Evolutionary conservation across 2,797 vertebrate genomes (phyloP), one percentile per base, ranked within the genome.

Genomic region (Agapornis canus): DNA sequence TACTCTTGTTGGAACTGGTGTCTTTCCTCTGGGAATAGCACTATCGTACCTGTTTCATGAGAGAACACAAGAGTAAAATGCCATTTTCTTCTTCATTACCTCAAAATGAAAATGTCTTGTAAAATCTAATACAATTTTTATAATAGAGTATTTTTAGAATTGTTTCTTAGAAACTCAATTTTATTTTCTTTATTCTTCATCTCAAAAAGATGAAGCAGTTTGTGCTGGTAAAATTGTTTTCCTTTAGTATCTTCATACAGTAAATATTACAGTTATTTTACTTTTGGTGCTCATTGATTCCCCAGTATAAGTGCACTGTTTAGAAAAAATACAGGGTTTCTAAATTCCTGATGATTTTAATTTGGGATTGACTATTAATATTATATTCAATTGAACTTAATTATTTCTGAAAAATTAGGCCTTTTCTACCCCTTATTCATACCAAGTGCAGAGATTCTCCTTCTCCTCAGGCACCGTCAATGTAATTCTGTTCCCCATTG

Each of bases 61-160:
- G 92, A 89, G 88, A 96, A 97, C 64, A 97, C 83, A 97, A 97
- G 69, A 94, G 8, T 63, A 92, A 90, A 83, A 85, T 42, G 20
- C 37, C 3, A 61, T 29, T 26, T 10, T 86, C 59, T 17, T 23
- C 42, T 91, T 90, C 60, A 77, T 77, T 57, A 89, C 32, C 45
- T 52, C 51, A 54, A 66, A 77, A 66, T 70, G 5, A 42, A 76
- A 82, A 14, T 29, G 42, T 5, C 7, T 86, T 85, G 59, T 60
- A 47, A 87, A 73, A 56, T 16, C 29, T 6, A 83, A 27, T 13
- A 15, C 13, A 21, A 21, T 37, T 80, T 85, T 77, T 54, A 72
- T 31, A 48, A 68, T 45, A 79, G 2, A 26, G 15, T 6, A 21
- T 4, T 88, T 71, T 82, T 3, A 1, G 27, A 82, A 65, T 40